Evolutionary conservation across 2,113 vertebrate species (phyloP).

Genomic region (Halcyon senegalensis): DNA sequence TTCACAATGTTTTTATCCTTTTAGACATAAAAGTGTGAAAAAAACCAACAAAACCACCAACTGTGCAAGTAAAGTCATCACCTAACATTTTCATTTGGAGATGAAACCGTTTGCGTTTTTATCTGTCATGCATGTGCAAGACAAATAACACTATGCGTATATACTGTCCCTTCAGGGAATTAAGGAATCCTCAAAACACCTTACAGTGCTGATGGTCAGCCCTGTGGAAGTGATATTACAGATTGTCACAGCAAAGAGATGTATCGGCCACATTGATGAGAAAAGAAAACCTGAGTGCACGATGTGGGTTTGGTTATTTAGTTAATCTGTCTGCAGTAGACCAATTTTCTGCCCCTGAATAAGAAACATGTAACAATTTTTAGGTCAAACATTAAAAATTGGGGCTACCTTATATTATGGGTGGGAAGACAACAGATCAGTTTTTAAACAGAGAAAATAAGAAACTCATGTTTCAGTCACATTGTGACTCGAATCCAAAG

Average conservation of each 20-base stretch:
- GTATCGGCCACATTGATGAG: neutral
- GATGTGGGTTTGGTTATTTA: slow-evolving; percentile 48
- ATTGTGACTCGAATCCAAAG: slow-evolving; percentile 31
- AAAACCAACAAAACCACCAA: neutral
- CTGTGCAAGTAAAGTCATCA: neutral
- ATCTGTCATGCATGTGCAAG: neutral
- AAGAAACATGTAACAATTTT: slow-evolving; percentile 24
- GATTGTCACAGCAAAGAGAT: neutral
- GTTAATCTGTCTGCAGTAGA: slow-evolving; percentile 48
- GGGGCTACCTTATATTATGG: slow-evolving; percentile 26
- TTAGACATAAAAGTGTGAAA: neutral
- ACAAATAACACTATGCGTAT: neutral
- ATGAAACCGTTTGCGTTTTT: neutral
- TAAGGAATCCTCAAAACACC: neutral
- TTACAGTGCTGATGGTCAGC: neutral
- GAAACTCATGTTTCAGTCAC: slow-evolving; percentile 50
- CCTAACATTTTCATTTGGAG: neutral
- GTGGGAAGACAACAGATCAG: slow-evolving; percentile 24
- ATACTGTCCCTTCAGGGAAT: neutral
- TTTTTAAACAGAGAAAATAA: slow-evolving; percentile 36
- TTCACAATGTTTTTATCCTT: neutral
- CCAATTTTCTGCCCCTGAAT: slow-evolving; percentile 25
- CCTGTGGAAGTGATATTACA: neutral
- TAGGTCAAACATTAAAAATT: neutral
- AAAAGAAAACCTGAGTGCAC: neutral